Evolutionary conservation across 2,113 vertebrate genomes (phyloP), one percentile per base, ranked within the genome.

Genomic region (Anarhynchus alexandrinus): DNA sequence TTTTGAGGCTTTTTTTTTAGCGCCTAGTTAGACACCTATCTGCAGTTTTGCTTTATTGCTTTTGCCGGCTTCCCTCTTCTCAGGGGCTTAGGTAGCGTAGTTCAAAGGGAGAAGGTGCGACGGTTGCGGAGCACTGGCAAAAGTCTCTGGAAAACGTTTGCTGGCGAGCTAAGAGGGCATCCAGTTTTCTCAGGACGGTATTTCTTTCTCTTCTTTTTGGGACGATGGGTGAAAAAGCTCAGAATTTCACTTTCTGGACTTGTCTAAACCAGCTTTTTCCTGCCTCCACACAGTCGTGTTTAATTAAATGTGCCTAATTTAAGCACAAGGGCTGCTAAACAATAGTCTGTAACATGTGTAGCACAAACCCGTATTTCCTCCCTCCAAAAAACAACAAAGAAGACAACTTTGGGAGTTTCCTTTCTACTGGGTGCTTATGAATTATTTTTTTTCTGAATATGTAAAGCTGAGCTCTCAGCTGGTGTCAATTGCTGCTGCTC

Each of bases 201-300:
- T 88, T 74, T 95, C n/a, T 86, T 82, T 65, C 83, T 79, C 71
- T 91, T 64, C 40, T 29, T 58, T 81, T 81, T 17, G 58, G 87
- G 92, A 72, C 38, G 70, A 88, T 34, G 90, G 95, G 89, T 94
- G 85, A 90, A 97, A 96, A 97, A 83, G 86, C 97, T 90, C 88
- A n/a, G 86, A 94, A 86, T 96, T 97, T 96, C 92, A 65, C 95
- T 97, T 96, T 94, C 87, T 84, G 93, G 95, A 88, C 98, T 98
- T 93, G 97, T 72, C 96, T 61, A 96, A 98, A 97, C 98, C 97
- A 97, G 98, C 97, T 98, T 93, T 97, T 96, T 95, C 98, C 97
- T 97, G 98, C 74, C 66, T 96, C 36, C 32, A 47, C 93, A 94
- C 96, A 94, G 97, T 96, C 96, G 96, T 52, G 79, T 97, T 98